phyloP scores from a whole-genome alignment of 2,113 vertebrate species.

The Eonycteris spelaea region DNA sequence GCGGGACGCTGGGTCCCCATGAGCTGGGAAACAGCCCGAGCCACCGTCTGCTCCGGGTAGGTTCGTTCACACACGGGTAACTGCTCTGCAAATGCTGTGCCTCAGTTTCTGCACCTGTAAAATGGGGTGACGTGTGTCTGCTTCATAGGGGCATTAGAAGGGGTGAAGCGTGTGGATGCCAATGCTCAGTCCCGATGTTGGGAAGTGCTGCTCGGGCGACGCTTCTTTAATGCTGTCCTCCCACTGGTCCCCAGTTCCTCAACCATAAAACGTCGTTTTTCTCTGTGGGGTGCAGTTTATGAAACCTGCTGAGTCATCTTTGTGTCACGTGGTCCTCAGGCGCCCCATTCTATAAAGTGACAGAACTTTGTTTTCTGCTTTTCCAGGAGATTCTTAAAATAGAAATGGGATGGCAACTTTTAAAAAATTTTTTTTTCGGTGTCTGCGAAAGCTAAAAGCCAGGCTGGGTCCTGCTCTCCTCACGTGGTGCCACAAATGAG shows the following conservation, averaged over 20 bases:
- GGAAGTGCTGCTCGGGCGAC: background rate
- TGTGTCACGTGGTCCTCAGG: background rate
- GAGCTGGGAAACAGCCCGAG: background rate
- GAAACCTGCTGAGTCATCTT: background rate
- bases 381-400: background rate
- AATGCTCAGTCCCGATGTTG: fast-evolving
- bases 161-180: too few relatives aligned
- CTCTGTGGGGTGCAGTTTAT: background rate
- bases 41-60: background rate
- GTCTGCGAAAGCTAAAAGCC: too few relatives aligned
- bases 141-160: too few relatives aligned
- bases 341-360: background rate
- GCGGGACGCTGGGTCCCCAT: background rate
- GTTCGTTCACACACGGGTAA: too few relatives aligned
- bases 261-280: background rate
- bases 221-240: too few relatives aligned
- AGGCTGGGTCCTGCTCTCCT: fast-evolving
- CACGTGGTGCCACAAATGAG: background rate
- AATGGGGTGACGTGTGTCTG: background rate
- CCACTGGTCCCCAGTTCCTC: too few relatives aligned
- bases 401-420: background rate
- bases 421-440: background rate
- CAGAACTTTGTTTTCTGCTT: background rate
- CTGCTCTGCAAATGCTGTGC: background rate
- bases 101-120: background rate